A percentile compares a stretch with the other conserved stretches of the same genome.
phyloP scores from a whole-genome alignment of 2,113 vertebrate genomes.

The Sylvicapra grimmia region DNA sequence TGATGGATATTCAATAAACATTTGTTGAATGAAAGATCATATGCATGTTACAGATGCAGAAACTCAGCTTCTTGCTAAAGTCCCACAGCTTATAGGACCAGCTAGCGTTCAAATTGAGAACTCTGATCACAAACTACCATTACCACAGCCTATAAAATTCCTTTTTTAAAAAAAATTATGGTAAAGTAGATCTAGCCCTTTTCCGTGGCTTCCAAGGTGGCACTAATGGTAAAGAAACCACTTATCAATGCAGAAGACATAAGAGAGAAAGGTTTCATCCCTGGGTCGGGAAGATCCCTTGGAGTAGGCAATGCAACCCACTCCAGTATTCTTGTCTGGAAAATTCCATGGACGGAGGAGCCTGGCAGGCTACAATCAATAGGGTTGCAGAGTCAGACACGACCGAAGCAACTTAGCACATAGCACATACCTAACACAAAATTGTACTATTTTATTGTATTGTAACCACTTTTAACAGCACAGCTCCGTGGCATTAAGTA shows the following conservation, averaged over 20 bases:
- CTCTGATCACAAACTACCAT: not conserved
- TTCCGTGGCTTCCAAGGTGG: not conserved
- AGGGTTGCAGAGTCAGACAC: not conserved
- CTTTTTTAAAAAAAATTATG: not conserved
- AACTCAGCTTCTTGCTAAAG: not conserved
- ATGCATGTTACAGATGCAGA: not conserved
- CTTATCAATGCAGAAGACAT: not conserved
- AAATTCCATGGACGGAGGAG: not conserved
- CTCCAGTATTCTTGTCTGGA: not conserved
- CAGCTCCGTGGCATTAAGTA: not conserved
- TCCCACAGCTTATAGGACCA: not conserved
- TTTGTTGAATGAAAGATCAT: not conserved
- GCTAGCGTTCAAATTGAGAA: not conserved
- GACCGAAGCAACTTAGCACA: not conserved
- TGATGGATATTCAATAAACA: not conserved
- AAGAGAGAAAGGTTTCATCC: not conserved
- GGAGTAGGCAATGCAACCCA: not conserved
- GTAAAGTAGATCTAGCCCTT: not conserved
- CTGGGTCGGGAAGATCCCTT: not conserved
- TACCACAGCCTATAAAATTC: not conserved
- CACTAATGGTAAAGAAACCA: not conserved
- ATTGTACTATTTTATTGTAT: not conserved
- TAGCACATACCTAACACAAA: not conserved
- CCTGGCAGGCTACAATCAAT: not conserved
- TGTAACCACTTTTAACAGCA: not conserved